Base-by-base conservation (phyloP, 2,113 vertebrate genomes). In the Sebastes schlegelii region DNA sequence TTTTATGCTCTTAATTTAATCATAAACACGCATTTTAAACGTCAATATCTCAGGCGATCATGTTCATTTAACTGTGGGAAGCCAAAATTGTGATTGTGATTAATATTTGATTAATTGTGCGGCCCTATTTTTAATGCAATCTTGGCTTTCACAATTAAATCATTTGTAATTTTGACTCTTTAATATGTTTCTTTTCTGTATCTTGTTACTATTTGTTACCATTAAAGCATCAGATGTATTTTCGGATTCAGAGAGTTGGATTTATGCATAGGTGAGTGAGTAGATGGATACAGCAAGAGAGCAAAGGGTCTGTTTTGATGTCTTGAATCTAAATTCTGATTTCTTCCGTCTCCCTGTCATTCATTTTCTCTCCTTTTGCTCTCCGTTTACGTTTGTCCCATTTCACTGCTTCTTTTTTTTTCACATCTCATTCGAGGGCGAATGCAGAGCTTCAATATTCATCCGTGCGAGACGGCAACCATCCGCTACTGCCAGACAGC, bases 401-500 rank as follows among this genome's bases (percentile, higher is more conserved):
- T 62, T 66, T 77, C 23, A 8, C 10, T 13, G 17, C 4, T 9
- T 19, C 12, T 66, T 23, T 12, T 21, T 42, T 11, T 34, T 17
- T 48, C 46, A 46, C 43, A 4, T 66, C 79, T 81, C 55, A 65
- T 64, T 55, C 12, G 16, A 71, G 10, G 5, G 51, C 4, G 7
- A 62, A 34, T 7, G 62, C 77, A 45, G 72, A 80, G 34, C 63
- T 26, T 69, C 64, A 43, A 11, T 26, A 55, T 79, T 69, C 60
- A 88, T 67, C 62, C 54, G 63, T 71, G 70, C 3, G 64, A 83
- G 67, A 85, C 64, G 7, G 67, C 61, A 83, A 77, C 70, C 54
- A 6, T 12, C 46, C 42, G 64, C 74, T 63, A 16, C 73, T 73
- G 72, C 68, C 62, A 86, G 78, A 87, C 82, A 69, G 62, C 34